These are phyloP conservation scores for Semicossyphus pulcher DNA, from an alignment of 2,113 vertebrate species.

Conservation along the genomic window DNA sequence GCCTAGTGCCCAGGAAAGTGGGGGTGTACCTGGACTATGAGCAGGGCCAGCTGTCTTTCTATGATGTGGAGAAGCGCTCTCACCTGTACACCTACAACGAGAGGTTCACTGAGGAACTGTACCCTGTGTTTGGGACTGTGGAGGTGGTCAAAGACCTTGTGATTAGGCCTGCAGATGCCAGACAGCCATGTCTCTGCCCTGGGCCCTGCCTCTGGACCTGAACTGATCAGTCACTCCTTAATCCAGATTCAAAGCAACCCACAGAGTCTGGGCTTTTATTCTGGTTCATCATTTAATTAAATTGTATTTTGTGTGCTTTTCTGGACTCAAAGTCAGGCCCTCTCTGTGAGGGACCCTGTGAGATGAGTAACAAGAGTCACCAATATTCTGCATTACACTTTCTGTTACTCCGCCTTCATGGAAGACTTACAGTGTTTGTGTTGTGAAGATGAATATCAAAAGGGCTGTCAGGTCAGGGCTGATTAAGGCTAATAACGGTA, in stretches of 20 bases:
- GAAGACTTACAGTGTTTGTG: conserved; percentile 24
- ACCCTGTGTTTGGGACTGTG: conserved; percentile 83
- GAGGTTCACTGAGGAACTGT: conserved; percentile 81
- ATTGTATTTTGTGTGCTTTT: background rate
- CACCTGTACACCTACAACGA: conserved; percentile 84
- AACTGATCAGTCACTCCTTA: conserved; percentile 17
- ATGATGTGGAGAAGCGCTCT: conserved; percentile 78
- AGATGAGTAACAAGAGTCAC: conserved; percentile 10
- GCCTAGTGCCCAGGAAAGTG: conserved; percentile 70
- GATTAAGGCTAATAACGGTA: too few relatives aligned
- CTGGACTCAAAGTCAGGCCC: background rate
- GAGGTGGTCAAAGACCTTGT: conserved; percentile 81
- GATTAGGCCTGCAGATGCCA: conserved; percentile 67
- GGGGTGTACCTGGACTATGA: conserved; percentile 84
- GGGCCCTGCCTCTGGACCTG: conserved; percentile 83
- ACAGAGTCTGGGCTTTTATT: conserved; percentile 7
- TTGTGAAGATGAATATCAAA: conserved; percentile 15
- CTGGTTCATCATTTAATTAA: background rate
- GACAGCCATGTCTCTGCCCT: conserved; percentile 80
- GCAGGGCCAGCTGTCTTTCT: conserved; percentile 85
- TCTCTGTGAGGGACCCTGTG: conserved; percentile 21
- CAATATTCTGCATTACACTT: conserved; percentile 11
- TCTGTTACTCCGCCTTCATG: conserved; percentile 53
- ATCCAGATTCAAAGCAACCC: conserved; percentile 19
- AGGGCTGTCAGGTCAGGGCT: background rate